Evolutionary conservation across 2,113 vertebrate species (phyloP), one percentile per base, ranked within the genome.

Genomic region (Corythaixoides concolor): DNA sequence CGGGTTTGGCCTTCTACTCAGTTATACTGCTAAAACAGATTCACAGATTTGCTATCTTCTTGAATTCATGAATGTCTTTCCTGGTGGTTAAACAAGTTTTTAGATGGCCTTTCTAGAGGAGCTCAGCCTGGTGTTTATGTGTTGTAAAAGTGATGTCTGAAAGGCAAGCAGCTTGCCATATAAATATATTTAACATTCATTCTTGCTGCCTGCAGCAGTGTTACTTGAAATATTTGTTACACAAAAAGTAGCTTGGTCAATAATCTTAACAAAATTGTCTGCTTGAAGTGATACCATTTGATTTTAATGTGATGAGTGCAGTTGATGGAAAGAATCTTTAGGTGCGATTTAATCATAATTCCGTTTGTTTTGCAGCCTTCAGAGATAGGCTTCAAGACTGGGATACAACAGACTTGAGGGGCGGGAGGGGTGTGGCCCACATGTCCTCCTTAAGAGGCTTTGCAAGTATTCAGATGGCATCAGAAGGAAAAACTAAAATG

Each of bases 401-500:
- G 27, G 26, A 52, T 32, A 41, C 55, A 68, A 33, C 2, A 84
- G 49, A 56, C 19, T 72, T 82, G 43, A 67, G 53, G 66, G 49
- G 41, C 73, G 83, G 63, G 45, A 58, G 49, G 14, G 35, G 12
- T 87, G 27, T 79, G 70, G 35, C 24, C 39, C 39, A 62, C 8
- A 5, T 45, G 17, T 39, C 78, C 43, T 94, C 62, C 75, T 85
- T 83, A 88, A 85, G 88, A 90, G 85, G 67, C 45, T 90, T 90
- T 90, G 11, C 70, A 83, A 69, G 47, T 59, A 37, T 77, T 88
- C 30, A 60, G 43, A 22, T 91, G 49, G 27, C 33, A 76, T 76
- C 56, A 88, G 74, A 79, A 81, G 70, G 33, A 64, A 89, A 64
- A 74, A 35, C 41, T 23, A 78, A 93, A 91, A 50, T 52, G 20